Percentiles rank a stretch among this genome's conserved stretches.
Evolutionary conservation across 2,888 invertebrate species (phyloP).

Genomic region (Drosophila barbarae): DNA sequence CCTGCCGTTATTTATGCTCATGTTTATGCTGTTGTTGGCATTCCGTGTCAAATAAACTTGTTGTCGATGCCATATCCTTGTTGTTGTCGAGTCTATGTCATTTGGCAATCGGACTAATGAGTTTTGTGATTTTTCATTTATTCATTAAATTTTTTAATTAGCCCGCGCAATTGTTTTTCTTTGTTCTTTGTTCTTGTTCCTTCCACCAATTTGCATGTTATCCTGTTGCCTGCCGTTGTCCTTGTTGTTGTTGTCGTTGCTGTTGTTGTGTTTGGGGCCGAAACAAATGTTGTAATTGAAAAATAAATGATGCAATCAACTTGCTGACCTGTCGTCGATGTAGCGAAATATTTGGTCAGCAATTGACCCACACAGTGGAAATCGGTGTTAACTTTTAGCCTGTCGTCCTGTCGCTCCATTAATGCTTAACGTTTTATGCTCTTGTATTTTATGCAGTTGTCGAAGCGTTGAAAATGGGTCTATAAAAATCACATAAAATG

Average conservation of each 20-base stretch:
- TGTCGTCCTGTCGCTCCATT: conserved; percentile 3
- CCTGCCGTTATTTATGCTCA: conserved; percentile 43
- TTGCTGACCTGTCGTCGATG: conserved; percentile 68
- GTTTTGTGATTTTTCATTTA: conserved; percentile 73
- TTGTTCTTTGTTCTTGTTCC: conserved; percentile 24
- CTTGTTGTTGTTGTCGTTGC: conserved; percentile 14
- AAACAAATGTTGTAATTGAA: conserved; percentile 74
- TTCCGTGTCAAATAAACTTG: conserved; percentile 34
- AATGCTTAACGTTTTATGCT: not conserved
- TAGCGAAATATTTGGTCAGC: conserved; percentile 66
- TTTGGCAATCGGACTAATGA: conserved; percentile 65
- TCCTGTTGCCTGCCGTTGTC: conserved; percentile 4
- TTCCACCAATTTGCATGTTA: conserved; percentile 18
- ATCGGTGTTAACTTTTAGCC: conserved; percentile 19
- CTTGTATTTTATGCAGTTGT: not conserved
- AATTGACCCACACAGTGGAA: conserved; percentile 57
- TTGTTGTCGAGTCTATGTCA: conserved; percentile 51
- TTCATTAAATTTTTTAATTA: conserved; percentile 73
- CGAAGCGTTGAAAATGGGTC: not conserved
- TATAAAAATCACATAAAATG: conserved; percentile 8
- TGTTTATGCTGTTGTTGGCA: conserved; percentile 29
- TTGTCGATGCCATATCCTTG: conserved; percentile 23
- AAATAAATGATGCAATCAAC: conserved; percentile 73
- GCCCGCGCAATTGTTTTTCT: conserved; percentile 62
- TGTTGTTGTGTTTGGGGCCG: conserved; percentile 36